Evolutionary conservation across 2,888 invertebrate species (phyloP), one percentile per base, ranked within the genome.

Genomic region (Meloe dianella): DNA sequence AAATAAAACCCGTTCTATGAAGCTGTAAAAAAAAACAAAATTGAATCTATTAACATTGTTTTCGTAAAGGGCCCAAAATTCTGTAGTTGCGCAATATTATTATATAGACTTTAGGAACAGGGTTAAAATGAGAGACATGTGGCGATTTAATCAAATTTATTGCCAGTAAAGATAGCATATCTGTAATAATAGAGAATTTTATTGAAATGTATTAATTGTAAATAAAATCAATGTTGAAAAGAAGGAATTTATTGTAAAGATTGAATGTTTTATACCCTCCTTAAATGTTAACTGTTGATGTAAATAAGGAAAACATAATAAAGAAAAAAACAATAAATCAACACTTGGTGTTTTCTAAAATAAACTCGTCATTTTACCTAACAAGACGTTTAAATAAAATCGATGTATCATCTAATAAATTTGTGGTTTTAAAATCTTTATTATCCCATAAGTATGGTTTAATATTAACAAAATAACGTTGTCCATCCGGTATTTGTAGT

Each of bases 391-490:
- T 79, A 72, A 82, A 84, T 65, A 84, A 73, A 30, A 80, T 72
- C 0, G 73, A 60, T 65, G 76, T 76, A 35, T 78, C 77, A 9
- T 58, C 59, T 20, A 59, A 32, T 24, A 59, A 12, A 14, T 59
- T 32, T 20, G 12, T 20, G 8, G 24, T 72, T 35, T 71, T 30
- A 70, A 81, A 80, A 24, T 74, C 64, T 8, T 57, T 7, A 61
- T 71, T 62, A 14, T 74, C 67, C 81, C 82, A 81, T 7, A 78
- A 79, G 29, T 77, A 72, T 57, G 82, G 82, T 65, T 71, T 78
- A 12, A 86, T 80, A 76, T 87, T 79, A 2, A 73, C 65, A 88
- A 90, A 91, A 68, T 73, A 81, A 69, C 90, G 85, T 66, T 84
- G 78, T 0, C 86, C 81, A 24, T 64, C 65, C 0, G 71, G 71